Percentiles rank a stretch among this genome's conserved stretches.
Conservation (phyloP, 2,888 invertebrate species). For the Drosophila diplacantha region DNA sequence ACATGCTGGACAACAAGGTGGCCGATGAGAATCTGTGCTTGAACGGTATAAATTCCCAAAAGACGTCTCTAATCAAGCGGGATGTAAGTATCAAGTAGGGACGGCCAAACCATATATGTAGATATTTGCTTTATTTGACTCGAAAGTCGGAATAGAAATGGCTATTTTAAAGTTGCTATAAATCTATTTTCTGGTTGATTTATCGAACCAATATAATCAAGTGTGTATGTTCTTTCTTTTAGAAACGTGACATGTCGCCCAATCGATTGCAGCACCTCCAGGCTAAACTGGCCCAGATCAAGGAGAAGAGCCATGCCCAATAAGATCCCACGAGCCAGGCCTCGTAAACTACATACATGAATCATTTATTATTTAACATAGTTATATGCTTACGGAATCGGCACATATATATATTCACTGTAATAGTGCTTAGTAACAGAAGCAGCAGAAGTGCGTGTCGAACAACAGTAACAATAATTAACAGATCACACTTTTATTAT, state of each 20-base stretch:
- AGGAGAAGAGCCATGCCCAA: slow-evolving; percentile 75
- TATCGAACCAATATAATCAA: not conserved
- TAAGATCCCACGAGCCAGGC: slow-evolving; percentile 33
- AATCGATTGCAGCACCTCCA: slow-evolving; percentile 77
- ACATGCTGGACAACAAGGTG: slow-evolving; percentile 76
- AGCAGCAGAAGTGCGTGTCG: slow-evolving; percentile 37
- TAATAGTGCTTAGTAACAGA: slow-evolving; percentile 55
- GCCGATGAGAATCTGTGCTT: slow-evolving; percentile 78
- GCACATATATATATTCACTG: slow-evolving; percentile 43
- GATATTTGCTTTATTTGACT: too few species aligned
- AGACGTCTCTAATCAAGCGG: slow-evolving; percentile 74
- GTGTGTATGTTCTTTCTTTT: slow-evolving; percentile 3
- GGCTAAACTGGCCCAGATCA: slow-evolving; percentile 77
- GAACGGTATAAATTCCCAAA: slow-evolving; percentile 75
- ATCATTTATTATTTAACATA: slow-evolving; percentile 66
- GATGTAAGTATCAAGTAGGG: slow-evolving; percentile 65
- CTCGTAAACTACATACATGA: slow-evolving; percentile 36
- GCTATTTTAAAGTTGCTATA: too few species aligned
- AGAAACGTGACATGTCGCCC: slow-evolving; percentile 77
- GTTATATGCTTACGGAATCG: slow-evolving; percentile 54
- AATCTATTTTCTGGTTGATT: too few species aligned
- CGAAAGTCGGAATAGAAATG: too few species aligned
- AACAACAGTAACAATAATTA: slow-evolving; percentile 55
- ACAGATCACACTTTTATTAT: slow-evolving; percentile 44
- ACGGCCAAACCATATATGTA: not conserved